Evolutionary conservation across 1,140 invertebrate genomes (phyloP).

Genomic region (Aphaenogaster ashmeadi): DNA sequence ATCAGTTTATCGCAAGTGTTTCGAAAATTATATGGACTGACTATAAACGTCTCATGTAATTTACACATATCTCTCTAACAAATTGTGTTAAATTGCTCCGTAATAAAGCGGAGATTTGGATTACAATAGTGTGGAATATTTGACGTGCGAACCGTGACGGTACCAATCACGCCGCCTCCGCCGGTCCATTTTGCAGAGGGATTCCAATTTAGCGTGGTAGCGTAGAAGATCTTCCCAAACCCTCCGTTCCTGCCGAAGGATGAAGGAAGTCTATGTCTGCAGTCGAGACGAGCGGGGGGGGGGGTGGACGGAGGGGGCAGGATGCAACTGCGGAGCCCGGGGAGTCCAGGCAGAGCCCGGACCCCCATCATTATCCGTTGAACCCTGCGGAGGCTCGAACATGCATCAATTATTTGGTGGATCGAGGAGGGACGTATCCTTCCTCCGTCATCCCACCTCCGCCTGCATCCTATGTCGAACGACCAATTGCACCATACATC

Average conservation of each 20-base stretch:
- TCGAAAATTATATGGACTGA: not conserved
- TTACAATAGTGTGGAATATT: constrained; percentile 37
- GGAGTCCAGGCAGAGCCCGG: constrained; percentile 54
- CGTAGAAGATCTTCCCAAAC: constrained; percentile 18
- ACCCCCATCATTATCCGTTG: constrained; percentile 79
- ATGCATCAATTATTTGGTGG: constrained; percentile 81
- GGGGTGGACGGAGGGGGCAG: constrained; percentile 6
- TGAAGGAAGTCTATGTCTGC: constrained; percentile 61
- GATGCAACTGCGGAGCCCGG: constrained; percentile 64
- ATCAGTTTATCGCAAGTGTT: not conserved
- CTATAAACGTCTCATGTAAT: not conserved
- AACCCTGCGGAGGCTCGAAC: constrained; percentile 73
- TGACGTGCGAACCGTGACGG: constrained; percentile 30
- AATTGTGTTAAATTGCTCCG: not conserved
- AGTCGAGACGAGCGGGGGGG: constrained; percentile 20
- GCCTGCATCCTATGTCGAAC: constrained; percentile 47
- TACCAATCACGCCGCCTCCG: constrained; percentile 29
- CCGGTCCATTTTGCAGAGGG: constrained; percentile 32
- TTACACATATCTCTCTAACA: not conserved
- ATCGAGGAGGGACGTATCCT: constrained; percentile 65
- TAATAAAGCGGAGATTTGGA: not conserved
- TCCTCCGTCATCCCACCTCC: constrained; percentile 13
- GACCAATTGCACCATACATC: constrained; percentile 77
- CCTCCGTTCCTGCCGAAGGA: constrained; percentile 22
- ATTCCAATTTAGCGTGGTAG: constrained; percentile 49